Base-by-base conservation (phyloP, 2,113 vertebrate species). In the Hydrolagus affinis region DNA sequence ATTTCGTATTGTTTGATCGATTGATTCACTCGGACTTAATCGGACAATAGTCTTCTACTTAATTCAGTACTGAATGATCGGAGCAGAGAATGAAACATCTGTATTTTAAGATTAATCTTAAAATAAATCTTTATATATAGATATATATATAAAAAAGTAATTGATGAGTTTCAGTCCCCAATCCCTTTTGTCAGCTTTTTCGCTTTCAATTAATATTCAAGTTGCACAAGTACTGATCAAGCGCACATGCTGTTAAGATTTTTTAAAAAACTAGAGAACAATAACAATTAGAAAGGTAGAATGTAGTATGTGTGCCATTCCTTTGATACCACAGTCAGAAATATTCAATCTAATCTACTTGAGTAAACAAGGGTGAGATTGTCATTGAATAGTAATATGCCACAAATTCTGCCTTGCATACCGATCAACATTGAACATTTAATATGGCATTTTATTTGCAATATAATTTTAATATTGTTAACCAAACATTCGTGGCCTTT, bases 121-220 rank as follows among this genome's bases (percentile, higher is more conserved):
- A n/a, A n/a, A n/a, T n/a, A n/a, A n/a, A 6, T 44, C 44, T 44
- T 44, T 44, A 6, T 44, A 3, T 44, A 3, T 3, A 44, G 44
- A 83, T 83, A n/a, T 32, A 64, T 28, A 68, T 23, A 28, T 62
- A 44, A 44, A 80, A 73, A 62, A 3, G 28, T 28, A 44, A 68
- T 80, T 62, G n/a, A 83, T 15, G 19, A 83, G 25, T 19, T 83
- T 83, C 28, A 83, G 32, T 83, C 15, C 64, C 32, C 8, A 66
- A 83, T 17, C 32, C 64, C 25, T 68, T 19, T 83, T 25, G 78
- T 83, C 78, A 28, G 59, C 78, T 83, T 68, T 83, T 28, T 2
- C 19, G 60, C 78, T 83, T 66, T 83, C 78, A 83, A 44, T 66
- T 83, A 83, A 83, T 83, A 83, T 83, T 83, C 66, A 32, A 62